These are phyloP conservation scores for Hermetia illucens DNA, from an alignment of 1,140 invertebrate genomes.

Conservation along the genomic window DNA sequence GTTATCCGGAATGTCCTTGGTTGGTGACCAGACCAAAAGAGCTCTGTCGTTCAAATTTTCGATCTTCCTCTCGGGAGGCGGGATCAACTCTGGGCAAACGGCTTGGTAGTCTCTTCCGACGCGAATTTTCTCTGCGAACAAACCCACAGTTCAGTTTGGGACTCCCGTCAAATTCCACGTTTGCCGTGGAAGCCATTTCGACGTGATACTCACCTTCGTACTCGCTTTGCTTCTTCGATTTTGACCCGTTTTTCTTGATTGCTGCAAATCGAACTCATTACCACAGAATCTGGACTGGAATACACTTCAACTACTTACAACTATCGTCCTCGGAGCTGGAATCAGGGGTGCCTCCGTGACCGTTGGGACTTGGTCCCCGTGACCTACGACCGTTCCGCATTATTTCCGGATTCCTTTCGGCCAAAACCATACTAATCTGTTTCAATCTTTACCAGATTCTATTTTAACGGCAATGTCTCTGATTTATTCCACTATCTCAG, in stretches of 20 bases:
- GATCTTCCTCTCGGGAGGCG: constrained; percentile 42
- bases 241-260: constrained; percentile 26
- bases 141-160: not conserved
- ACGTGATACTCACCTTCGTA: constrained; percentile 20
- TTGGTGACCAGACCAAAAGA: constrained; percentile 89
- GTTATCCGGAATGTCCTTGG: constrained; percentile 66
- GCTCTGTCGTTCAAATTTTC: constrained; percentile 64
- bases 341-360: constrained; percentile 52
- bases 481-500: too few species aligned
- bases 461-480: not conserved
- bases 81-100: constrained; percentile 63
- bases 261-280: constrained; percentile 11
- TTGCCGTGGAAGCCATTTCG: not conserved
- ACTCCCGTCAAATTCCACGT: not conserved
- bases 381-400: constrained; percentile 73
- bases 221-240: constrained; percentile 28
- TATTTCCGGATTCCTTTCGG: constrained; percentile 66
- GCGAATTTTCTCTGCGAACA: constrained; percentile 63
- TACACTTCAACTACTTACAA: constrained; percentile 36
- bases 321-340: constrained; percentile 69
- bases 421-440: constrained; percentile 57
- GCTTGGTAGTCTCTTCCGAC: constrained; percentile 91
- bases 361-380: constrained; percentile 76
- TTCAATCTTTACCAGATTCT: not conserved
- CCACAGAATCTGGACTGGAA: not conserved